Conservation (phyloP, 1,140 invertebrate genomes). For the Penaeus vannamei region DNA sequence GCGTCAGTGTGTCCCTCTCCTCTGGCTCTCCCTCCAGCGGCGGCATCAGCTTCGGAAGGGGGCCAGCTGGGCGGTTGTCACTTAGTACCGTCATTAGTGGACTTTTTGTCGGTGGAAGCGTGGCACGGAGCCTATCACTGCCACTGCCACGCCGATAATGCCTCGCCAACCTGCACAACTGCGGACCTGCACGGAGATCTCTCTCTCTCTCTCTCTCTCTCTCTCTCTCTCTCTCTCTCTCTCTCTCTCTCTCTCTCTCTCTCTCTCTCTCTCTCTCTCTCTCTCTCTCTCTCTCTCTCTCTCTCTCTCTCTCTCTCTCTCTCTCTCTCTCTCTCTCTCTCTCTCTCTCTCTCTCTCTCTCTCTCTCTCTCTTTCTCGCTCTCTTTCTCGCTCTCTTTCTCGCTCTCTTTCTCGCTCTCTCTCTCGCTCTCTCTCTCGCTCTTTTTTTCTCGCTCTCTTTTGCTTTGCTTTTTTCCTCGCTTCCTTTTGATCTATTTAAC, state of each 20-base stretch:
- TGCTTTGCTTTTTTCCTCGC: background rate
- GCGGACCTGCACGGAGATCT: background rate
- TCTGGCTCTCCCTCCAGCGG: no score
- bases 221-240: background rate
- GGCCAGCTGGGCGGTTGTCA: no score
- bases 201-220: constrained; percentile 33
- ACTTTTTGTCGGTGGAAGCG: no score
- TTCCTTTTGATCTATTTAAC: background rate
- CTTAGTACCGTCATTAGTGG: no score
- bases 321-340: background rate
- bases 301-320: background rate
- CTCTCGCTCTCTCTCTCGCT: background rate
- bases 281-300: background rate
- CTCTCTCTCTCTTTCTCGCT: background rate
- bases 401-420: no score
- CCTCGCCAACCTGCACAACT: no score
- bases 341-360: background rate
- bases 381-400: background rate
- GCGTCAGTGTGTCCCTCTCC: no score
- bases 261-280: background rate
- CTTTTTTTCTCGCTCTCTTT: no score
- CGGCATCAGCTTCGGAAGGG: no score
- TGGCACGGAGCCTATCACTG: no score
- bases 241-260: background rate
- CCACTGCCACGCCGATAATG: no score